Percentiles rank a stretch among this genome's conserved stretches.
phyloP scores from a whole-genome alignment of 2,113 vertebrate genomes.

The Oreochromis niloticus region DNA sequence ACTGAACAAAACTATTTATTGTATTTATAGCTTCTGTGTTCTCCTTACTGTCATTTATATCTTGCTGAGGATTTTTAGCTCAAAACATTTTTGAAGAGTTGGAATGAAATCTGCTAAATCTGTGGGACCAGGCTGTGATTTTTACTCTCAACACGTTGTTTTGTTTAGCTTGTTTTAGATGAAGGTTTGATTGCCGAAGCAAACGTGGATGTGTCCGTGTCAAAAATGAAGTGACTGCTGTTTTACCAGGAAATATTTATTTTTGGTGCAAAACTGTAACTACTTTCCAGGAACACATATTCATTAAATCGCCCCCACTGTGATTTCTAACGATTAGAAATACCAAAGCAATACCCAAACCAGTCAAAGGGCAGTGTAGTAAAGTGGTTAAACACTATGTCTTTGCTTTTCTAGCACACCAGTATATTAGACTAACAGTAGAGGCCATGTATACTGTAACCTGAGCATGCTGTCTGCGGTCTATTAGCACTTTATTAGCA shows the following conservation, averaged over 20 bases:
- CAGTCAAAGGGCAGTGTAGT: neutral
- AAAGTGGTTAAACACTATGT: neutral
- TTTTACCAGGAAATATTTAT: slow-evolving; percentile 54
- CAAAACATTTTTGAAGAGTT: slow-evolving; percentile 46
- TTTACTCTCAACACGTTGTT: slow-evolving; percentile 1
- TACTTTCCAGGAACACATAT: slow-evolving; percentile 6
- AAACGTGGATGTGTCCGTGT: slow-evolving; percentile 31
- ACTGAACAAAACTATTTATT: slow-evolving; percentile 94
- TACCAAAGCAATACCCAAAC: slow-evolving; percentile 14
- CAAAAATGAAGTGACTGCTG: slow-evolving; percentile 16
- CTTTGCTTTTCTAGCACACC: slow-evolving; percentile 28
- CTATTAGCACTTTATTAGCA: slow-evolving; percentile 76
- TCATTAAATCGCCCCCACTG: slow-evolving; percentile 27
- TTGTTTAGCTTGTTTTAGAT: slow-evolving; percentile 9
- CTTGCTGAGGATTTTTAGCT: slow-evolving; percentile 51
- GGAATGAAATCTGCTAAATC: slow-evolving; percentile 48
- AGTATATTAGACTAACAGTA: slow-evolving; percentile 3
- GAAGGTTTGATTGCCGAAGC: slow-evolving; percentile 44
- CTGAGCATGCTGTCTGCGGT: slow-evolving; percentile 56
- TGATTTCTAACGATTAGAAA: slow-evolving; percentile 33
- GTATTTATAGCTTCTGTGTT: slow-evolving; percentile 83
- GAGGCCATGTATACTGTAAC: slow-evolving; percentile 37
- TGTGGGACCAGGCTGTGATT: slow-evolving; percentile 60
- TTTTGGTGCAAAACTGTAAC: slow-evolving; percentile 28
- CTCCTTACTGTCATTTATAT: slow-evolving; percentile 50